Evolutionary conservation across 2,888 invertebrate genomes (phyloP).

Genomic region (Drosophila lutescens): DNA sequence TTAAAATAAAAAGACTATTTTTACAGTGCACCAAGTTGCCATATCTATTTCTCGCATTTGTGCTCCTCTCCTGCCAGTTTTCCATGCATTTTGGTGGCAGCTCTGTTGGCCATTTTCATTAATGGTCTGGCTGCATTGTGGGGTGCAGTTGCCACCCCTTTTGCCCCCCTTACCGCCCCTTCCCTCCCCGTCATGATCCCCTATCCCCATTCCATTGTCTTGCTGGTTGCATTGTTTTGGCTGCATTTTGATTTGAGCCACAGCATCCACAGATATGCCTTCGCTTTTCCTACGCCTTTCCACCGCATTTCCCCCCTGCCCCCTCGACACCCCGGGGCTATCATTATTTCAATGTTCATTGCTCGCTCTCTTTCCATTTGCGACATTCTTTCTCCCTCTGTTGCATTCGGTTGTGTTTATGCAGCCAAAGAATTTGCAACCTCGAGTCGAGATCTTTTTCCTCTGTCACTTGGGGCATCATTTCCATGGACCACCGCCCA

Average conservation of each 20-base stretch:
- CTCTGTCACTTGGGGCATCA: constrained; percentile 36
- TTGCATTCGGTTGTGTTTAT: constrained; percentile 22
- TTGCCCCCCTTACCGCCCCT: constrained; percentile 11
- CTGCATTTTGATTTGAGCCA: constrained; percentile 74
- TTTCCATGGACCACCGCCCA: constrained; percentile 35
- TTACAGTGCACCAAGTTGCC: constrained; percentile 18
- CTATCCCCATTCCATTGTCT: constrained; percentile 62
- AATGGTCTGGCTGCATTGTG: constrained; percentile 64
- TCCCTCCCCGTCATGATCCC: constrained; percentile 7
- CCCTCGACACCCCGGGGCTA: constrained; percentile 64
- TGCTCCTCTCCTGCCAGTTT: constrained; percentile 1
- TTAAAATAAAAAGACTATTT: not conserved
- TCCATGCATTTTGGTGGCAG: constrained; percentile 33
- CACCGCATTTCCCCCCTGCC: constrained; percentile 4
- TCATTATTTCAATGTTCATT: constrained; percentile 69
- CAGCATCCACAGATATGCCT: constrained; percentile 60
- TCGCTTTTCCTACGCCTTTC: constrained; percentile 18
- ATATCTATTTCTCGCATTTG: constrained; percentile 15
- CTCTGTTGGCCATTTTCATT: constrained; percentile 77
- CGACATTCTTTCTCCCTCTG: constrained; percentile 9
- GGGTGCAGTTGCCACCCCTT: constrained; percentile 18
- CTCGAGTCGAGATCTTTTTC: constrained; percentile 30
- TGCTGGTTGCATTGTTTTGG: constrained; percentile 52
- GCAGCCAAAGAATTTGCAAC: constrained; percentile 33
- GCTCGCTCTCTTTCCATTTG: constrained; percentile 12